Percentiles rank a stretch among this genome's conserved stretches.
phyloP scores from a whole-genome alignment of 2,888 invertebrate genomes.

The Leptopilina syphax region DNA sequence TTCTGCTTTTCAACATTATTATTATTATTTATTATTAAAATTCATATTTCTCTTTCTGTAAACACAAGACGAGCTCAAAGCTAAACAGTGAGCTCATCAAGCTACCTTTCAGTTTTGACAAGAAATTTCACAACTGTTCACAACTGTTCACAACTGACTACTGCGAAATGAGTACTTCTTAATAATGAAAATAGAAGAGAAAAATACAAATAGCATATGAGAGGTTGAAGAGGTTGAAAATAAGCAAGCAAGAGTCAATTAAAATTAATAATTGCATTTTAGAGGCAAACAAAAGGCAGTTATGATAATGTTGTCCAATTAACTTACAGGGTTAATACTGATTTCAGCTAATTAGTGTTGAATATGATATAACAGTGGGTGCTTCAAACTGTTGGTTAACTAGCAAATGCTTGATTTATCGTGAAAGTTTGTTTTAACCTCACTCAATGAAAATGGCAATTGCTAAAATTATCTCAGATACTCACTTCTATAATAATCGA shows the following conservation, averaged over 20 bases:
- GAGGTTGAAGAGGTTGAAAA: not conserved
- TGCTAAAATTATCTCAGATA: constrained; percentile 37
- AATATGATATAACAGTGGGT: not conserved
- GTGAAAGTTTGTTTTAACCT: constrained; percentile 12
- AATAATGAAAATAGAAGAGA: too few relatives aligned
- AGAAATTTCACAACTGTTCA: not conserved
- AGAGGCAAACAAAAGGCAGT: not conserved
- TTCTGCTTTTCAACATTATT: too few relatives aligned
- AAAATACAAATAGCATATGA: too few relatives aligned
- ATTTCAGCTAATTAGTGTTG: not conserved
- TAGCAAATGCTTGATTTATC: constrained; percentile 22
- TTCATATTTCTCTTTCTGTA: constrained; percentile 11
- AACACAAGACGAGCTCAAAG: constrained; percentile 4
- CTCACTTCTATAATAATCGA: constrained; percentile 30
- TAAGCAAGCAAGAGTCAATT: too few relatives aligned
- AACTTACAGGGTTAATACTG: not conserved
- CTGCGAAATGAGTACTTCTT: too few relatives aligned
- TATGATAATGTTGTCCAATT: not conserved
- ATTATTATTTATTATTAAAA: constrained; percentile 4
- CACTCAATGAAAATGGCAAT: not conserved
- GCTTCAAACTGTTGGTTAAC: not conserved
- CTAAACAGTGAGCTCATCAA: not conserved
- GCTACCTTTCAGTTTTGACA: constrained; percentile 2
- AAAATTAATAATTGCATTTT: too few relatives aligned
- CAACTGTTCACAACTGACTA: too few relatives aligned